Evolutionary conservation across 2,113 vertebrate species (phyloP).

Genomic region (Antechinus stuartii): DNA sequence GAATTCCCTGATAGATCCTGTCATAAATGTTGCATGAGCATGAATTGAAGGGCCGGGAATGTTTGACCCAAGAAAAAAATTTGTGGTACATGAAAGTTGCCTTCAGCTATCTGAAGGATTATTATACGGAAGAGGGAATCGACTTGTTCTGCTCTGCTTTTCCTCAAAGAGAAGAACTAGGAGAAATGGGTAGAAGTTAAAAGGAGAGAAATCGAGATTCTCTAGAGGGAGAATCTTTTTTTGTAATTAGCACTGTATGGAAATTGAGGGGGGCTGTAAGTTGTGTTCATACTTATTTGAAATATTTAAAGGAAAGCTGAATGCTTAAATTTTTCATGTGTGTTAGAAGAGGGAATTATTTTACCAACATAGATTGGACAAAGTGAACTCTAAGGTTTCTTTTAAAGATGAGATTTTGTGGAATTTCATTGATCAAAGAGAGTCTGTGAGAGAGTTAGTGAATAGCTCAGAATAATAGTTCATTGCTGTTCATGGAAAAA

Average conservation of each 20-base stretch:
- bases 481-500: constrained; percentile 16
- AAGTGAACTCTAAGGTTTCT: background rate
- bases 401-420: background rate
- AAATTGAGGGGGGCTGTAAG: background rate
- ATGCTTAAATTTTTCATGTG: background rate
- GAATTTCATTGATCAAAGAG: background rate
- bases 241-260: background rate
- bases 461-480: background rate
- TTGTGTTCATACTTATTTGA: background rate
- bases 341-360: background rate
- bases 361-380: background rate
- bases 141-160: background rate
- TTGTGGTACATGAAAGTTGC: background rate
- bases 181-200: background rate
- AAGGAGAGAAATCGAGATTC: background rate
- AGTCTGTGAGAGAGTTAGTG: background rate
- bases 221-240: background rate
- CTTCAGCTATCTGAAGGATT: background rate
- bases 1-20: background rate
- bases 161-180: background rate
- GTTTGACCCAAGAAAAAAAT: background rate
- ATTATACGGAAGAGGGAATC: background rate
- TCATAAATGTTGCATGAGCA: background rate
- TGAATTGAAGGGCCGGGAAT: background rate
- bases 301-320: background rate